Percentiles rank a stretch among this genome's conserved stretches.
Conservation (phyloP, 2,113 vertebrate species). For the Nerophis lumbriciformis region DNA sequence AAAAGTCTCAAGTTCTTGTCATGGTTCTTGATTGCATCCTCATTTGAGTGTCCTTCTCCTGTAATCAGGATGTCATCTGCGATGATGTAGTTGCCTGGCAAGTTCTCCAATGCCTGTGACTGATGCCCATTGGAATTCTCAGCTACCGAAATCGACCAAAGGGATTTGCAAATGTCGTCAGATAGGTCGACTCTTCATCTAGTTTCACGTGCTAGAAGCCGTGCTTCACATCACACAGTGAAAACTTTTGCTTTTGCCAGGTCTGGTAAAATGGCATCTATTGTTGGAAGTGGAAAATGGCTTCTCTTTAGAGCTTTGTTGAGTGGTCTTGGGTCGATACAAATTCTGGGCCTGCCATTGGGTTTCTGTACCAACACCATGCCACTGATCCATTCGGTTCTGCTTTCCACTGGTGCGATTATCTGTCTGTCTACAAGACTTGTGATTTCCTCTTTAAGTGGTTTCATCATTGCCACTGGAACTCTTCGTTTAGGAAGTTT, state of each 20-base stretch:
- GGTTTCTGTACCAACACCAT: conserved; percentile 25
- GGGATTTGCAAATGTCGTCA: conserved; percentile 16
- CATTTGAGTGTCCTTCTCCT: conserved; percentile 1
- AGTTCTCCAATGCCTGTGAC: too few relatives aligned
- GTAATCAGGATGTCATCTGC: background rate
- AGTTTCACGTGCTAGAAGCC: conserved; percentile 30
- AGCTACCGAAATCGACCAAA: conserved; percentile 3
- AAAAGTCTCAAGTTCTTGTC: background rate
- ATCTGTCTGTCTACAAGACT: conserved; percentile 11
- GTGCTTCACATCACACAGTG: conserved; percentile 23
- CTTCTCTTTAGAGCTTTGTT: conserved; percentile 22
- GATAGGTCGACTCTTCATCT: conserved; percentile 26
- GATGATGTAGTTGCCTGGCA: too few relatives aligned
- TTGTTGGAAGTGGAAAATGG: conserved; percentile 3
- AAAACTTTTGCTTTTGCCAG: conserved; percentile 22
- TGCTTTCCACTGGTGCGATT: background rate
- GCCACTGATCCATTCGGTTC: conserved; percentile 16
- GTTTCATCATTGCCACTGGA: background rate
- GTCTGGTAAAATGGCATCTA: conserved; percentile 25
- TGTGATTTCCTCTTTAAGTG: conserved; percentile 4
- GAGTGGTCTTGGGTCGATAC: conserved; percentile 26
- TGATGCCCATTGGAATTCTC: too few relatives aligned
- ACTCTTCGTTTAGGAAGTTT: too few relatives aligned
- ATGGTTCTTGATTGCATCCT: conserved; percentile 6
- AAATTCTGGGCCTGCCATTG: conserved; percentile 15